A percentile compares a stretch with the other conserved stretches of the same genome.
phyloP scores from a whole-genome alignment of 1,140 invertebrate genomes.

The Phthorimaea operculella region DNA sequence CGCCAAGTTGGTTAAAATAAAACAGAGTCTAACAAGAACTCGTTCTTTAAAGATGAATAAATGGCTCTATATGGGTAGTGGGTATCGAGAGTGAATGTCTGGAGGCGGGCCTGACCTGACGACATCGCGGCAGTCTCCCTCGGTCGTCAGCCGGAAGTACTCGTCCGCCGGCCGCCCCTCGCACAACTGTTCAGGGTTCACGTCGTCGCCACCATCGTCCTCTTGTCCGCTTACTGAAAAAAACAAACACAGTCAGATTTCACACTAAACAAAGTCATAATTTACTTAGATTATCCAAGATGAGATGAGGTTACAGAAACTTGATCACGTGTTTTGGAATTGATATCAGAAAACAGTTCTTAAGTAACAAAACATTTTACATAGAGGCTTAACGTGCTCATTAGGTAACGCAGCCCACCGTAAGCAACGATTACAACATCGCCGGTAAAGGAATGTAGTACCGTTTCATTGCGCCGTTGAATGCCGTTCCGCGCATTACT shows the following conservation, averaged over 20 bases:
- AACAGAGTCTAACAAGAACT: no score
- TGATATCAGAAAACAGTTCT: constrained; percentile 2
- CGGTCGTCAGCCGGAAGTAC: constrained; percentile 86
- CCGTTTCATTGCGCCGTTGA: constrained; percentile 44
- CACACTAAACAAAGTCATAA: no score
- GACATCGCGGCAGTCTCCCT: constrained; percentile 91
- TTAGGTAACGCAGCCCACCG: constrained; percentile 55
- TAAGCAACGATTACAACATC: constrained; percentile 57
- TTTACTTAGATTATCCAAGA: no score
- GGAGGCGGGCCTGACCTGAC: constrained; percentile 77
- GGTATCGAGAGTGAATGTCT: no score
- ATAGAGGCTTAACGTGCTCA: constrained; percentile 35
- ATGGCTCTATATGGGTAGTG: no score
- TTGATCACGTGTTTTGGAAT: no score
- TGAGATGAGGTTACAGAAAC: no score
- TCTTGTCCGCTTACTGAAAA: constrained; percentile 70
- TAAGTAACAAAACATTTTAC: constrained; percentile 14
- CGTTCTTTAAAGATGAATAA: no score
- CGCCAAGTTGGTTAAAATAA: no score
- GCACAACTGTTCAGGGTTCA: constrained; percentile 85
- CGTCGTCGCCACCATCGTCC: constrained; percentile 72
- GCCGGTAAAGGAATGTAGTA: constrained; percentile 51
- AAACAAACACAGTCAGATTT: not conserved
- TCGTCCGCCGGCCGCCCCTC: constrained; percentile 87
- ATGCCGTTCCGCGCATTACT: constrained; percentile 16